Percentiles rank a stretch among this genome's conserved stretches.
Evolutionary conservation across 1,140 invertebrate species (phyloP).

Genomic region (fruit fly (Drosophila melanogaster)): DNA sequence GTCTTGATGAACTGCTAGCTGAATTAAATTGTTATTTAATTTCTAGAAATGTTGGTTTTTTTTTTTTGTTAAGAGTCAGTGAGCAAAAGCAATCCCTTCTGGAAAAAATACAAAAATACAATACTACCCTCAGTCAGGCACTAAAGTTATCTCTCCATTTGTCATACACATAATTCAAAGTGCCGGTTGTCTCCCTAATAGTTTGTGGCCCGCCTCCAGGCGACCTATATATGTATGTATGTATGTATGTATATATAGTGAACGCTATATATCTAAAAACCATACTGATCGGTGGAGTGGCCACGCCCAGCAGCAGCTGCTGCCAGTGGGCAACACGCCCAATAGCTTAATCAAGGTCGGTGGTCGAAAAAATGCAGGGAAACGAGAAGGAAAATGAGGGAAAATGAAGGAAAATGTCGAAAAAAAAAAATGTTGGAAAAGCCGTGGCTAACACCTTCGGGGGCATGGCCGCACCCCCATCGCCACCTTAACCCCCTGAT

Average conservation of each 20-base stretch:
- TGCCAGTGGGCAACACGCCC: slow-evolving; percentile 56
- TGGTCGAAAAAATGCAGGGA: background rate
- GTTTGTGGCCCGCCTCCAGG: background rate
- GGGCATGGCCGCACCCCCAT: background rate
- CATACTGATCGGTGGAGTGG: slow-evolving; percentile 7
- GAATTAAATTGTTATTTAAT: no score
- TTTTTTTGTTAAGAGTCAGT: no score
- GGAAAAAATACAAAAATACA: no score
- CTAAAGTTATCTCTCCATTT: no score
- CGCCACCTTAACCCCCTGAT: slow-evolving; percentile 17
- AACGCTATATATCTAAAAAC: background rate
- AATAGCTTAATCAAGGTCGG: slow-evolving; percentile 66
- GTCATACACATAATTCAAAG: no score
- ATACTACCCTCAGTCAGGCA: no score
- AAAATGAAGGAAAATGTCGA: slow-evolving; percentile 2
- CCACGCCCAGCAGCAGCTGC: slow-evolving; percentile 54
- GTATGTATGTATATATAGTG: background rate
- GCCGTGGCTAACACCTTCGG: slow-evolving; percentile 54
- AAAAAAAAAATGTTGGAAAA: slow-evolving; percentile 16
- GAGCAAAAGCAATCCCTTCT: no score
- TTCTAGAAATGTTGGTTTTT: no score
- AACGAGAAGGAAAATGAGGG: slow-evolving; percentile 10
- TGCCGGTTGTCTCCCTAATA: slow-evolving; percentile 6
- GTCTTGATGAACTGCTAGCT: no score
- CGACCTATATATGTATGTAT: background rate